Conservation (phyloP, 2,113 vertebrate species). For the Oncorhynchus keta region DNA sequence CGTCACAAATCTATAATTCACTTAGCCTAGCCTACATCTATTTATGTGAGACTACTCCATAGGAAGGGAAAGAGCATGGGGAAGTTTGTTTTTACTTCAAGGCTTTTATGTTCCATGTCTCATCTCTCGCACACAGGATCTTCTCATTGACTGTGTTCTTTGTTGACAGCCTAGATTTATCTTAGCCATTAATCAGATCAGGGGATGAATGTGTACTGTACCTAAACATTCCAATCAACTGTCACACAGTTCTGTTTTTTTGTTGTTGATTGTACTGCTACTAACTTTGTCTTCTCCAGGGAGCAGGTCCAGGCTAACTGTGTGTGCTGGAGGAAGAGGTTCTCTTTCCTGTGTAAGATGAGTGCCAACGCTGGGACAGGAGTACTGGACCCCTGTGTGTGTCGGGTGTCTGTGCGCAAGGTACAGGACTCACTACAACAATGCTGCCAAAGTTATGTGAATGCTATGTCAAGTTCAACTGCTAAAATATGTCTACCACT, state of each 20-base stretch:
- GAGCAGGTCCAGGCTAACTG: conserved; percentile 90
- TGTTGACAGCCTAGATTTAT: too few relatives aligned
- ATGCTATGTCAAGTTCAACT: not conserved
- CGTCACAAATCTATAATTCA: too few relatives aligned
- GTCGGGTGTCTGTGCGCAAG: conserved; percentile 93
- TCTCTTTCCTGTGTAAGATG: conserved; percentile 93
- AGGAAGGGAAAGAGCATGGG: too few relatives aligned
- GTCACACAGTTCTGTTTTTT: not conserved
- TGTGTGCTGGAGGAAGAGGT: conserved; percentile 89
- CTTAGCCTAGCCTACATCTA: too few relatives aligned
- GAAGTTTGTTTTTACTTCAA: too few relatives aligned
- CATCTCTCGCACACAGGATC: too few relatives aligned
- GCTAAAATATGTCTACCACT: not conserved
- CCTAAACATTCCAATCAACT: too few relatives aligned
- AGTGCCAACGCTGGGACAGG: conserved; percentile 87
- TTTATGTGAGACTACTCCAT: too few relatives aligned
- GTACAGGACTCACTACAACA: conserved; percentile 54
- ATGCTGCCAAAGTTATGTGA: not conserved
- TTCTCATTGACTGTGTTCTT: too few relatives aligned
- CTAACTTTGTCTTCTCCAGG: conserved; percentile 62
- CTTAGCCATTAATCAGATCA: too few relatives aligned
- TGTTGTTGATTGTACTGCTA: not conserved
- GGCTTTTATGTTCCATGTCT: too few relatives aligned
- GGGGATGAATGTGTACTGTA: not conserved
- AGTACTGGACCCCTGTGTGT: conserved; percentile 87